Percentiles rank a stretch among this genome's conserved stretches.
These are phyloP conservation scores for Antigone vipio DNA, from an alignment of 2,113 vertebrate genomes.

Conservation along the genomic window DNA sequence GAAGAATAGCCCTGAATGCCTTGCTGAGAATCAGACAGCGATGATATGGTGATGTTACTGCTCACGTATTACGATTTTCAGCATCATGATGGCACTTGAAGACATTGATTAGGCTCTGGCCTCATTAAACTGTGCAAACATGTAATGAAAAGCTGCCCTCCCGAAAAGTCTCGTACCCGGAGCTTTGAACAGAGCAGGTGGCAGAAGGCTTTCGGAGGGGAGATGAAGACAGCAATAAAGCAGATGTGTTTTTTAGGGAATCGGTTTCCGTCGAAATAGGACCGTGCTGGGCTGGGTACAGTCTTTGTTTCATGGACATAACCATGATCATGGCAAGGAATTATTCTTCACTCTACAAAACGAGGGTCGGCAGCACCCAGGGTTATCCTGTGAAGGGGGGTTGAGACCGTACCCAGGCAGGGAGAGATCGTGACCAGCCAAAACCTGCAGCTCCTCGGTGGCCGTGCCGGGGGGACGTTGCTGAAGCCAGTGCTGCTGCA, in stretches of 20 bases:
- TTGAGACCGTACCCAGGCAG: neutral
- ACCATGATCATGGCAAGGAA: accelerated
- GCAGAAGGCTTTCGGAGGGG: neutral
- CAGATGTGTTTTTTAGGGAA: neutral
- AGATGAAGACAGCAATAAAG: neutral
- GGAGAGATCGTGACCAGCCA: neutral
- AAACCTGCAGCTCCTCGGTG: accelerated
- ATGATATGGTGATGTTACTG: neutral
- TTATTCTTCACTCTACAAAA: neutral
- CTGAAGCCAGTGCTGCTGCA: neutral
- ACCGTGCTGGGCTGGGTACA: neutral
- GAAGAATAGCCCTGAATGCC: neutral
- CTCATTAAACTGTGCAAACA: neutral
- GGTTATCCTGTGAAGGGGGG: too few species aligned
- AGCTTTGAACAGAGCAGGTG: neutral
- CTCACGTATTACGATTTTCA: neutral
- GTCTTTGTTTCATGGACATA: neutral
- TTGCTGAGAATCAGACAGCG: accelerated
- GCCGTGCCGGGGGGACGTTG: accelerated
- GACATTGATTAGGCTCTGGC: neutral
- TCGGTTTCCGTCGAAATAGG: neutral
- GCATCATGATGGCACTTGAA: neutral
- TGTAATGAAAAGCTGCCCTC: neutral
- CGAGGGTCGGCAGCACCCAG: neutral
- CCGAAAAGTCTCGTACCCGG: neutral